Conservation (phyloP, 2,888 invertebrate species). For the Dicroscelio sp. region DNA sequence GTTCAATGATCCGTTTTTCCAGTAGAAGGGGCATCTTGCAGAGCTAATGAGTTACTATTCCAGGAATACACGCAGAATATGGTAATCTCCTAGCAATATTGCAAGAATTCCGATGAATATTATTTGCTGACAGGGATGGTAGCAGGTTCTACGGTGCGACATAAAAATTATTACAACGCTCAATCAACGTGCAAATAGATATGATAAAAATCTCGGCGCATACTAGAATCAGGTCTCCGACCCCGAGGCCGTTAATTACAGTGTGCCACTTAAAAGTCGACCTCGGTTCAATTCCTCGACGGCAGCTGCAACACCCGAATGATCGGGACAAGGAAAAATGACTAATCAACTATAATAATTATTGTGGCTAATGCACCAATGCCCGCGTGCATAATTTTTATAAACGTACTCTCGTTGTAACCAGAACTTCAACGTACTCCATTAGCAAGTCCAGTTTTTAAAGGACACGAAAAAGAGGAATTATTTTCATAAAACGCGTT, state of each 20-base stretch:
- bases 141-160: not conserved
- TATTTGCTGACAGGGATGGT: no score
- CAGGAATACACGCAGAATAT: no score
- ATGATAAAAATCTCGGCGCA: conserved; percentile 55
- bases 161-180: conserved; percentile 41
- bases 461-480: conserved; percentile 1
- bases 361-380: conserved; percentile 62
- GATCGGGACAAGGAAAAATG: conserved; percentile 82
- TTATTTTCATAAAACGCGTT: no score
- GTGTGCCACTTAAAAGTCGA: conserved; percentile 75
- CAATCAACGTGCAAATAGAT: conserved; percentile 57
- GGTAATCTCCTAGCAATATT: no score
- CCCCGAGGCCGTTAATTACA: conserved; percentile 79
- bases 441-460: conserved; percentile 43
- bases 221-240: conserved; percentile 72
- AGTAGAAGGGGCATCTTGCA: no score
- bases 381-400: conserved; percentile 40
- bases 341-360: conserved; percentile 81
- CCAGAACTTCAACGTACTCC: conserved; percentile 38
- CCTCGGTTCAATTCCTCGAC: conserved; percentile 77
- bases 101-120: no score
- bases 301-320: conserved; percentile 81
- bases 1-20: no score
- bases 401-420: conserved; percentile 3
- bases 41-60: no score